Evolutionary conservation across 1,140 invertebrate species (phyloP), one percentile per base, ranked within the genome.

Genomic region (Pteromalus puparum): DNA sequence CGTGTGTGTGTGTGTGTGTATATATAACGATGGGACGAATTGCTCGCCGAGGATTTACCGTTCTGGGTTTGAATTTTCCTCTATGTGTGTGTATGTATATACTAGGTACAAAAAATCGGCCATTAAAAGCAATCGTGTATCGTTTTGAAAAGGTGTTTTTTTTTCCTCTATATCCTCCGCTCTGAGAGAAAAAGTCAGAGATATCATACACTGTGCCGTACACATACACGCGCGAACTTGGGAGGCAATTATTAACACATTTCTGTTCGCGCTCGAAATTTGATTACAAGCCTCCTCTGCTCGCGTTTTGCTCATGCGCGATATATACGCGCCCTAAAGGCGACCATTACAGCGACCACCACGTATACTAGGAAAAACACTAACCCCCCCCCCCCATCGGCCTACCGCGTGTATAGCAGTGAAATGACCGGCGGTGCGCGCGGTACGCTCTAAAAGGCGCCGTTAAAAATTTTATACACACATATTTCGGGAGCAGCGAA

Each of bases 391-490:
- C 61, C 87, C 82, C 38, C 38, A 42, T 10, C 38, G 9, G 38
- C 38, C 30, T 34, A 6, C n/a, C n/a, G n/a, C n/a, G n/a, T n/a
- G n/a, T 34, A 34, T 34, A 34, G 18, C 5, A n/a, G 53, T 61
- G 53, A 88, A 92, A 91, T 87, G 88, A 89, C 89, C 85, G 15
- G 38, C 72, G 48, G 24, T 15, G 72, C 87, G 85, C 30, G 3
- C 30, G 81, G 65, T 72, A 30, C 82, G 81, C 88, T 88, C 89
- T 89, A 89, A 90, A 86, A 73, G 24, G 46, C 70, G 87, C 87
- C 88, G 88, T 91, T 91, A 92, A 91, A 91, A 77, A 88, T 90
- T 87, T 90, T 88, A 61, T 61, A 89, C 88, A 84, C 87, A 89
- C 85, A 68, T 65, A 73, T 75, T 75, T 46, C 73, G 38, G 73